A percentile compares a stretch with the other conserved stretches of the same genome.
phyloP scores from a whole-genome alignment of 1,140 invertebrate genomes.

The Diprion similis region DNA sequence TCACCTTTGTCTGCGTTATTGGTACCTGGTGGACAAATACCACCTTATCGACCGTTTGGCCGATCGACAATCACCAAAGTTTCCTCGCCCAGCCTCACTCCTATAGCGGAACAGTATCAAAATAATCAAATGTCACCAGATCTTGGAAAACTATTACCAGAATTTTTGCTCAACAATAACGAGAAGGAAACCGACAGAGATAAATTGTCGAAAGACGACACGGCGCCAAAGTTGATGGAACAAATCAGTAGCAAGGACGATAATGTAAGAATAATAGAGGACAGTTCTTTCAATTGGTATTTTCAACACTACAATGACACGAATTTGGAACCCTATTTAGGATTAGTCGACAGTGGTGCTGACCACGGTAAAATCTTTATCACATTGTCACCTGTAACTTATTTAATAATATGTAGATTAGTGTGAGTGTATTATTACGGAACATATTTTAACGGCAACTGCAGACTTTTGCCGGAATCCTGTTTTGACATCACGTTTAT shows the following conservation, averaged over 20 bases:
- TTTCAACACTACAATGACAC: conserved; percentile 80
- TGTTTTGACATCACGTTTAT: too few relatives aligned
- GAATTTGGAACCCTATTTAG: conserved; percentile 71
- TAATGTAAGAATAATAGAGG: conserved; percentile 30
- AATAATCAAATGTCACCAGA: conserved; percentile 30
- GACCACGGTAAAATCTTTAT: neutral
- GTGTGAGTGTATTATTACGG: neutral
- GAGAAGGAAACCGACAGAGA: conserved; percentile 23
- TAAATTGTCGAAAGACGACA: conserved; percentile 56
- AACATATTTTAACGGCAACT: too few relatives aligned
- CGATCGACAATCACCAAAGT: conserved; percentile 71
- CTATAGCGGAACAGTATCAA: conserved; percentile 36
- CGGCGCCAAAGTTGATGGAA: conserved; percentile 41
- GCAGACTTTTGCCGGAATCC: too few relatives aligned
- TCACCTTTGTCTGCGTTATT: conserved; percentile 64
- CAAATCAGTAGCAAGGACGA: conserved; percentile 40
- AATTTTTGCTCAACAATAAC: conserved; percentile 25
- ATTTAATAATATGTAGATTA: neutral
- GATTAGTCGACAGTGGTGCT: conserved; percentile 42
- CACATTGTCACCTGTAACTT: neutral
- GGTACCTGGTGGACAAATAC: conserved; percentile 66
- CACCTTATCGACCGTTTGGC: conserved; percentile 51
- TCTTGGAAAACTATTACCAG: conserved; percentile 31
- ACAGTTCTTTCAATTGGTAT: conserved; percentile 75
- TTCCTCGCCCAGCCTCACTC: conserved; percentile 56